Evolutionary conservation across 2,113 vertebrate species (phyloP), one percentile per base, ranked within the genome.

Genomic region (Peromyscus maniculatus): DNA sequence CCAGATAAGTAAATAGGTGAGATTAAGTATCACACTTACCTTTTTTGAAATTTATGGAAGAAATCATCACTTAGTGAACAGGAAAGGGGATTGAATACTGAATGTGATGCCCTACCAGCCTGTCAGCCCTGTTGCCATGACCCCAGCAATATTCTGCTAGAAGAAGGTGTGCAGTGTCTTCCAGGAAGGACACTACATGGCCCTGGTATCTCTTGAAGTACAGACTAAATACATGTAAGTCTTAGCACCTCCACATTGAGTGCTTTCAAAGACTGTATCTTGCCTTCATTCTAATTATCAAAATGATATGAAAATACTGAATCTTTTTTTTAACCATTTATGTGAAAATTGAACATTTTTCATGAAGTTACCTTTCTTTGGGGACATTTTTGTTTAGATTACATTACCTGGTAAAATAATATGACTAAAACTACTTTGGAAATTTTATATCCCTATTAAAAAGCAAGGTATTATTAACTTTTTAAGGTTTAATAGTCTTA

Each of bases 371-470:
- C 75, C 28, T 94, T 91, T 57, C 8, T 66, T 91, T 87, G 87
- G 87, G 93, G 88, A 84, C 7, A 75, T 13, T 3, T 64, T 97
- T 19, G 39, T 79, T 90, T 96, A 16, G 28, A 86, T 90, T 90
- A 21, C 55, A 97, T 93, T 95, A 92, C 10, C 46, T 95, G 3
- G 46, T 86, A 15, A 92, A 84, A 96, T 12, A 96, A 88, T 88
- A 49, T 49, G 7, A 69, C 95, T 92, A 69, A 90, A 91, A 97
- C 26, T 89, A 93, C 67, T 78, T 88, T 57, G 19, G 31, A 79
- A 95, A 95, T 16, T 93, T 92, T 95, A 94, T 74, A 91, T 78
- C 52, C 9, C 12, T 91, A 95, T 91, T 95, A 97, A 89, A 97
- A 78, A 19, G 6, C 22, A 92, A 87, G 7, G 7, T 39, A 71